Percentiles rank a stretch among this genome's conserved stretches.
These are phyloP conservation scores for Brachyptera putata DNA, from an alignment of 2,888 invertebrate genomes.

Conservation along the genomic window DNA sequence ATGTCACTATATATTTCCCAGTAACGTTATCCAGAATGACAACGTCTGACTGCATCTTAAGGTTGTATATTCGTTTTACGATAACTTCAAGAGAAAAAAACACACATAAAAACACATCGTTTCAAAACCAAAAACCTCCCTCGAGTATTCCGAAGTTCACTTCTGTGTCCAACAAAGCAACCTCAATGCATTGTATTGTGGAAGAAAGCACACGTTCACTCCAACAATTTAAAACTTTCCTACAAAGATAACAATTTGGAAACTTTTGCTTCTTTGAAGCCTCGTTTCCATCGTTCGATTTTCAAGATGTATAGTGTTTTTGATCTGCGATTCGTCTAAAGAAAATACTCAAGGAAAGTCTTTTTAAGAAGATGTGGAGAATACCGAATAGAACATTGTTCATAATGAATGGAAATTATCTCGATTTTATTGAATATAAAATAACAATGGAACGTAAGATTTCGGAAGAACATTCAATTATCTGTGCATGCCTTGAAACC, in stretches of 20 bases:
- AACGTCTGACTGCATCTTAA: no score
- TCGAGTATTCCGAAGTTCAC: slow-evolving; percentile 15
- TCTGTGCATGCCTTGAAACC: no score
- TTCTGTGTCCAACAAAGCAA: slow-evolving; percentile 10
- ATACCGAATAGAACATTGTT: background rate
- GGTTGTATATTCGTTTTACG: no score
- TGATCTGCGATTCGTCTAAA: slow-evolving; percentile 5
- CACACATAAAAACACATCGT: slow-evolving; percentile 19
- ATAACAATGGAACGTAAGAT: background rate
- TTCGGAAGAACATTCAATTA: no score
- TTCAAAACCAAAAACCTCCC: slow-evolving; percentile 13
- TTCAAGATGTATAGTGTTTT: background rate
- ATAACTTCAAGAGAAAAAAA: no score
- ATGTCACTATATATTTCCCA: no score
- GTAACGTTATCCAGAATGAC: no score
- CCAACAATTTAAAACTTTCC: slow-evolving; percentile 20
- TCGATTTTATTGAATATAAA: slow-evolving; percentile 1
- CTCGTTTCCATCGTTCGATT: background rate
- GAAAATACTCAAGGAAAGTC: background rate
- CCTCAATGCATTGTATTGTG: slow-evolving; percentile 18
- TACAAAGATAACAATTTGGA: slow-evolving; percentile 19
- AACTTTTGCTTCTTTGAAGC: slow-evolving; percentile 17
- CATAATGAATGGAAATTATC: background rate
- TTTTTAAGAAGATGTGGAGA: background rate
- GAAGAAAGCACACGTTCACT: slow-evolving; percentile 8